Evolutionary conservation across 1,140 invertebrate species (phyloP).

Genomic region (Sarcophaga bullata): DNA sequence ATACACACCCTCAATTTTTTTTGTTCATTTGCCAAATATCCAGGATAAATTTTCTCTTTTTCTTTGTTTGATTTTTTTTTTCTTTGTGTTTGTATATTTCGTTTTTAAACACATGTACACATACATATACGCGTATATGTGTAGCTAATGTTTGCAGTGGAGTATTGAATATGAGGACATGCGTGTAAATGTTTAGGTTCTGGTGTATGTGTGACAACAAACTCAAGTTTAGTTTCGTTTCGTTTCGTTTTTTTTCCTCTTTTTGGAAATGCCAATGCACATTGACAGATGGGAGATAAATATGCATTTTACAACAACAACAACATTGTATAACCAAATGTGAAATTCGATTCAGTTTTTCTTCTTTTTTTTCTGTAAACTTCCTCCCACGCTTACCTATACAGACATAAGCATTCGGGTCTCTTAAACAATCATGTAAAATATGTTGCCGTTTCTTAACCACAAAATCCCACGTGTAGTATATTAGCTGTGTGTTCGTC

Average conservation of each 20-base stretch:
- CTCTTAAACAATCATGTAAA: too few species aligned
- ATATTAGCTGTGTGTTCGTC: not conserved
- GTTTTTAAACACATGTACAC: too few species aligned
- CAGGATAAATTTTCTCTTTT: too few species aligned
- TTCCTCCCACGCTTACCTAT: not conserved
- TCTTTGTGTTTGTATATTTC: too few species aligned
- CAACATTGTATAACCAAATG: not conserved
- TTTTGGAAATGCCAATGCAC: slow-evolving; percentile 5
- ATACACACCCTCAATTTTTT: too few species aligned
- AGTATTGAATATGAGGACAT: too few species aligned
- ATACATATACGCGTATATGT: too few species aligned
- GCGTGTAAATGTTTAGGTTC: too few species aligned
- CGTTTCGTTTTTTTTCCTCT: not conserved
- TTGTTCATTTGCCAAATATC: too few species aligned
- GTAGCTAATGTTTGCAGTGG: too few species aligned
- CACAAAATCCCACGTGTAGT: slow-evolving; percentile 6
- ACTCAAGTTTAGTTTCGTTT: not conserved
- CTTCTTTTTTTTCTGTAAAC: not conserved
- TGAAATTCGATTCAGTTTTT: not conserved
- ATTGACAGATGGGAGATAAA: slow-evolving; percentile 24
- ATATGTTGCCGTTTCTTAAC: not conserved
- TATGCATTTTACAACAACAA: slow-evolving; percentile 3
- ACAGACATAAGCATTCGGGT: not conserved
- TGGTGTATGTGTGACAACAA: not conserved
- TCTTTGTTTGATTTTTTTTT: too few species aligned